Base-by-base conservation (phyloP, 2,888 invertebrate genomes). In the Clusia tigrina region DNA sequence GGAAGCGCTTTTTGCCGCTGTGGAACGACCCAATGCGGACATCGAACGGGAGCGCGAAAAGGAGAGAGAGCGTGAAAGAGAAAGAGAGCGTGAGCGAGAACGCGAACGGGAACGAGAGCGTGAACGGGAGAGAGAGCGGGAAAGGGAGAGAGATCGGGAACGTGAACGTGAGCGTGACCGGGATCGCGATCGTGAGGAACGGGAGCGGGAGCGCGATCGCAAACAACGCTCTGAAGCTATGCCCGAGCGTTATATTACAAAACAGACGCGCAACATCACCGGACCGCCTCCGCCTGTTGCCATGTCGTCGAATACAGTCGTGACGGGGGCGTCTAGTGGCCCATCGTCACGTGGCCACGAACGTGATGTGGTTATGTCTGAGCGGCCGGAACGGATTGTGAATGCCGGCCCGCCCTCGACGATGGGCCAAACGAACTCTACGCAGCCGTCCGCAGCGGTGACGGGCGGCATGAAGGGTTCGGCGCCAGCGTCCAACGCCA, bases 1-100 rank as follows among this genome's bases (percentile, higher is more conserved):
- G 78, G 96, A 96, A 82, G 90, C 94, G 67, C 79, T 89, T 72
- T 96, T 89, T 85, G 95, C 96, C 56, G 92, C 96, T 12, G 97
- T 96, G 18, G 87, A 89, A 66, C 86, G 93, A 57, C 90, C 91
- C 5, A 55, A 67, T 2, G 18, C 63, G 2, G 71, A 71, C 37
- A 52, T 70, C 18, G 73, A 71, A 38, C 66, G 71, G 0, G 78
- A 78, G 32, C 60, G 74, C 10, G 78, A 78, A 18, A 70, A 72
- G 6, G 73, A 78, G 15, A 51, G 65, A 9, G 70, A 70, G 46
- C 25, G 64, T 2, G 70, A 70, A 15, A 37, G 60, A 5, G 74
- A 75, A 24, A 70, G 74, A 2, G 78, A 78, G 12, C 69, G 79
- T 25, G 78, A 79, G 24, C 67, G 69, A 5, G 69, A 72, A 26